Evolutionary conservation across 2,113 vertebrate species (phyloP), one percentile per base, ranked within the genome.

Genomic region (Acrocephalus arundinaceus): DNA sequence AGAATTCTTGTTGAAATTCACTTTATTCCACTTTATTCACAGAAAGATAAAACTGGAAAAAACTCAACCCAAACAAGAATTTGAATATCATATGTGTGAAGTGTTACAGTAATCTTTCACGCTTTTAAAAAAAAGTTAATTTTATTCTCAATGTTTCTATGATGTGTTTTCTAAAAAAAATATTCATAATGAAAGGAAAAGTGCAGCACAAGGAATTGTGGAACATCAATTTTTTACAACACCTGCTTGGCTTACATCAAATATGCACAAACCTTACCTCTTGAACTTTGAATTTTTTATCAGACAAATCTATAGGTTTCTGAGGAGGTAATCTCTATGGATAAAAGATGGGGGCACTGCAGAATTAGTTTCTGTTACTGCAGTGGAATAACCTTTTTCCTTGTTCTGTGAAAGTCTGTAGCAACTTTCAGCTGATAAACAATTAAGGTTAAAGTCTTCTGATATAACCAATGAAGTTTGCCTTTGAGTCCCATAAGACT

Each of bases 11-110:
- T 67, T 93, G 58, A 71, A 87, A 77, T 62, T 35, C 2, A 46
- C 23, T 73, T 59, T 43, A 39, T 3, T 58, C 22, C 27, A 30
- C 39, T 63, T 63, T 3, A 43, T 63, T 63, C 39, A 43, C 31
- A 31, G n/a, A 80, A 87, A 57, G 30, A 39, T 35, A 37, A 57
- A 84, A 39, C 17, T 67, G 8, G 24, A 27, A 67, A 62, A 71
- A 58, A 9, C 2, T n/a, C 35, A 65, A 24, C 2, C 10, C n/a
- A 51, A 72, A 15, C 14, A 19, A 45, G 4, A 63, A 27, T 51
- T 73, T 57, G 3, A 73, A 3, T 76, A 13, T 49, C 0, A 0
- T 48, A 12, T 27, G 3, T 54, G 7, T 63, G 6, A 70, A 49
- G 10, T 45, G 3, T 80, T 77, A 18, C 1, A 33, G 1, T 49